These are phyloP conservation scores for Geotrypetes seraphini DNA, from an alignment of 2,797 vertebrate genomes.

Conservation along the genomic window DNA sequence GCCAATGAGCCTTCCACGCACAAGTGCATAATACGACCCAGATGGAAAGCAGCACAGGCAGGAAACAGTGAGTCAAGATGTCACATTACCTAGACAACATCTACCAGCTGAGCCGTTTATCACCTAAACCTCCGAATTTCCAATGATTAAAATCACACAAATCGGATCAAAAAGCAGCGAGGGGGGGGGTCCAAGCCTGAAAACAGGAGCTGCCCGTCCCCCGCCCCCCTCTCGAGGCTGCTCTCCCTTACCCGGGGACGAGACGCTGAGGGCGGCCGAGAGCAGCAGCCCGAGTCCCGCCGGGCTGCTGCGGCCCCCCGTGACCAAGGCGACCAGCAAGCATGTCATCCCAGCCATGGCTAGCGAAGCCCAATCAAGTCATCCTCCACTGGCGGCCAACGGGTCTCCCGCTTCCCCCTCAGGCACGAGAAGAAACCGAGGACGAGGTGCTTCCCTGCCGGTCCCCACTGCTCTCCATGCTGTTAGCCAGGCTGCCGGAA, in stretches of 20 bases:
- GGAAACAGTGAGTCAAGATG: too few relatives aligned
- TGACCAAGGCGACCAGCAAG: conserved; percentile 34
- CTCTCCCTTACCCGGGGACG: conserved; percentile 16
- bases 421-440: not conserved
- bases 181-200: not conserved
- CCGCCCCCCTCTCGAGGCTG: too few relatives aligned
- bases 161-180: not conserved
- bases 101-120: fast-evolving
- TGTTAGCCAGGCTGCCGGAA: not conserved
- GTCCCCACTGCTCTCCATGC: too few relatives aligned
- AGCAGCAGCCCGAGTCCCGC: conserved; percentile 34
- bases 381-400: conserved; percentile 10
- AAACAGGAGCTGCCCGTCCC: conserved; percentile 1
- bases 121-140: not conserved
- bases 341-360: conserved; percentile 39
- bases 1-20: too few relatives aligned
- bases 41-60: too few relatives aligned
- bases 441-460: too few relatives aligned
- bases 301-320: conserved; percentile 17
- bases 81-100: too few relatives aligned
- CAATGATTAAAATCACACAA: not conserved
- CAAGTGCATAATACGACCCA: too few relatives aligned
- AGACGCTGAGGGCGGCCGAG: conserved; percentile 19
- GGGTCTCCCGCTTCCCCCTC: conserved; percentile 5
- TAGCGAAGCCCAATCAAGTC: conserved; percentile 31